phyloP scores from a whole-genome alignment of 2,797 vertebrate genomes.

The Discoglossus pictus region DNA sequence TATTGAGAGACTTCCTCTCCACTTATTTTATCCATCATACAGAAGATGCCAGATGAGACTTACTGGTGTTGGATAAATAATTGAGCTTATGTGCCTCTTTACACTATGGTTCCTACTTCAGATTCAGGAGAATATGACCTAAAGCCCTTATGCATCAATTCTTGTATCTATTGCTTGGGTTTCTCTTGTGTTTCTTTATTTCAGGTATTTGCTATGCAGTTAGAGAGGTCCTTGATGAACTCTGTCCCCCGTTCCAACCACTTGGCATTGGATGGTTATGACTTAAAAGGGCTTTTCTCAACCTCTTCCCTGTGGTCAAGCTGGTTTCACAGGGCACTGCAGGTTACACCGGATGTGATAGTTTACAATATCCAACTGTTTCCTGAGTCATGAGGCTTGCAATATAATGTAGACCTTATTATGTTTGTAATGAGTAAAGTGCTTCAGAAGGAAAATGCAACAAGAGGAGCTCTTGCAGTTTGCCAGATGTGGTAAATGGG shows the following conservation, averaged over 20 bases:
- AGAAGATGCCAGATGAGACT: conserved; percentile 6
- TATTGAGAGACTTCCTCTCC: conserved; percentile 15
- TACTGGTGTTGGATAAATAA: conserved; percentile 3
- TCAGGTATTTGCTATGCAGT: conserved; percentile 50
- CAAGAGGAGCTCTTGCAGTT: background rate
- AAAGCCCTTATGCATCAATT: background rate
- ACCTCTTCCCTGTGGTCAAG: conserved; percentile 8
- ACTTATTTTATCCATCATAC: background rate
- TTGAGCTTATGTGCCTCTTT: conserved; percentile 31
- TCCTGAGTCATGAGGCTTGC: conserved; percentile 20
- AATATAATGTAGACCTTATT: conserved; percentile 6
- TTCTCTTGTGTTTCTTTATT: conserved; percentile 32
- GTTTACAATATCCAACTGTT: conserved; percentile 2
- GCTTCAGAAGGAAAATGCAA: background rate
- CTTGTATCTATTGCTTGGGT: conserved; percentile 25
- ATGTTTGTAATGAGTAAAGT: background rate
- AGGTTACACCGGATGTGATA: background rate
- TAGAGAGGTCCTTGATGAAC: conserved; percentile 5
- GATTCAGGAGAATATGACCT: background rate
- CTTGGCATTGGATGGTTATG: conserved; percentile 9
- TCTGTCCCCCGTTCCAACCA: background rate
- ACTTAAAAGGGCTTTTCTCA: background rate
- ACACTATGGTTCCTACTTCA: background rate
- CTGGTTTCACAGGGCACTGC: conserved; percentile 14
- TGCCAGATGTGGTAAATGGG: background rate